phyloP scores from a whole-genome alignment of 37 sponge, comb jelly and placozoan genomes.

The Haliclona indistincta region DNA sequence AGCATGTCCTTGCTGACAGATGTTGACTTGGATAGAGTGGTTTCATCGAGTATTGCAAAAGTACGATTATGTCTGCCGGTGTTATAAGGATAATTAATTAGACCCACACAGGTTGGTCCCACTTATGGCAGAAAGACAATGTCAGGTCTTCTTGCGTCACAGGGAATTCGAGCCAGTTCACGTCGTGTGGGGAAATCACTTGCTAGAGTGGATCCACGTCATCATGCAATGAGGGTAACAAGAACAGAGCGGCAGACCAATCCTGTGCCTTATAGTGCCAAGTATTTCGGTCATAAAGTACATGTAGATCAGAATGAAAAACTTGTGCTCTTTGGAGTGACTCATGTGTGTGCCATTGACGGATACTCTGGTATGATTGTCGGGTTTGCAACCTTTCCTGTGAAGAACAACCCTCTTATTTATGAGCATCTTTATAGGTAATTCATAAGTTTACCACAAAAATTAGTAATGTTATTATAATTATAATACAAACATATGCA shows the following conservation, averaged over 20 bases:
- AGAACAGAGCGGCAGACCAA: not conserved
- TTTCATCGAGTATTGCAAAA: not conserved
- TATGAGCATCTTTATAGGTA: constrained; percentile 24
- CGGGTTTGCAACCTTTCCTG: constrained; percentile 15
- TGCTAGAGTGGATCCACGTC: constrained; percentile 7
- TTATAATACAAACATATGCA: too few species aligned
- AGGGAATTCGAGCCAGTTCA: constrained; percentile 13
- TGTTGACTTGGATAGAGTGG: not conserved
- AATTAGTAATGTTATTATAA: too few species aligned
- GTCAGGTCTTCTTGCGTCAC: constrained; percentile 23
- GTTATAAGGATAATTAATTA: too few species aligned
- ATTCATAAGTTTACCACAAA: too few species aligned
- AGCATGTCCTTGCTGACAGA: constrained; percentile 18
- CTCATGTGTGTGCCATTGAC: constrained; percentile 39
- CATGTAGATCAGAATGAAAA: constrained; percentile 63
- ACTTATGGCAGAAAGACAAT: constrained; percentile 41
- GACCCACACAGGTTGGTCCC: constrained; percentile 58
- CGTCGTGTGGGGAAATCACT: constrained; percentile 14
- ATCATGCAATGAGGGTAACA: not conserved
- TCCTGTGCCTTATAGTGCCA: constrained; percentile 35
- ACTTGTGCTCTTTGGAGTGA: constrained; percentile 38
- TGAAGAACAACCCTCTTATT: constrained; percentile 32
- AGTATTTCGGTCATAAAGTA: constrained; percentile 50
- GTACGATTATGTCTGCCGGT: too few species aligned
- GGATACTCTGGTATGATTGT: constrained; percentile 47